phyloP scores from a whole-genome alignment of 2,888 invertebrate genomes.

The Drosophila seclusa region DNA sequence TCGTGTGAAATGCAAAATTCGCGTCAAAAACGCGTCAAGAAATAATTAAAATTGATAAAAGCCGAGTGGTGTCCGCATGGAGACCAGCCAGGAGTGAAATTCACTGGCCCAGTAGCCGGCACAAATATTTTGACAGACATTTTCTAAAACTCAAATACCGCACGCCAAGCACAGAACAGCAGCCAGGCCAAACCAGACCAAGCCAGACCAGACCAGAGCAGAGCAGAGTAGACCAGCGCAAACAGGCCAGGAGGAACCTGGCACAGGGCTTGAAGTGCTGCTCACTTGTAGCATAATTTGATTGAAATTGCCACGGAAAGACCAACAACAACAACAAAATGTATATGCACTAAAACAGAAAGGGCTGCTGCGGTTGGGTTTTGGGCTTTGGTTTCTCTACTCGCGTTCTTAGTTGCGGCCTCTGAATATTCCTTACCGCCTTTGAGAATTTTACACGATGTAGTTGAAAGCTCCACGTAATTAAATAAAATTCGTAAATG shows the following conservation, averaged over 20 bases:
- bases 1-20: conserved; percentile 69
- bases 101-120: conserved; percentile 30
- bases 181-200: conserved; percentile 1
- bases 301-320: conserved; percentile 65
- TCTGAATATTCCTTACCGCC: conserved; percentile 40
- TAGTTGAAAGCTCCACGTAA: not conserved
- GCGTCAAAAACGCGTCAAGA: conserved; percentile 63
- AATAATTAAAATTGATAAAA: conserved; percentile 78
- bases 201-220: conserved; percentile 13
- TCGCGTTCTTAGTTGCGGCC: conserved; percentile 18
- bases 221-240: not conserved
- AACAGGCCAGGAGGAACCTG: not conserved
- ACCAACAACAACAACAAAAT: conserved; percentile 12
- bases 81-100: conserved; percentile 1
- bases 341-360: not conserved
- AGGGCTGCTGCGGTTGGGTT: conserved; percentile 20
- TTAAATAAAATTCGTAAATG: not conserved
- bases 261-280: conserved; percentile 29
- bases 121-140: conserved; percentile 65
- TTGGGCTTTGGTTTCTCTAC: conserved; percentile 5
- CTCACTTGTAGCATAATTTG: conserved; percentile 68
- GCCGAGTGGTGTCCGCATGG: conserved; percentile 18
- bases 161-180: conserved; percentile 47
- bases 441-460: conserved; percentile 52
- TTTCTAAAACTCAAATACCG: conserved; percentile 66